Percentiles rank a stretch among this genome's conserved stretches.
Conservation (phyloP, 37 sponge, comb jelly and placozoan species). For the Oscarella lobularis region DNA sequence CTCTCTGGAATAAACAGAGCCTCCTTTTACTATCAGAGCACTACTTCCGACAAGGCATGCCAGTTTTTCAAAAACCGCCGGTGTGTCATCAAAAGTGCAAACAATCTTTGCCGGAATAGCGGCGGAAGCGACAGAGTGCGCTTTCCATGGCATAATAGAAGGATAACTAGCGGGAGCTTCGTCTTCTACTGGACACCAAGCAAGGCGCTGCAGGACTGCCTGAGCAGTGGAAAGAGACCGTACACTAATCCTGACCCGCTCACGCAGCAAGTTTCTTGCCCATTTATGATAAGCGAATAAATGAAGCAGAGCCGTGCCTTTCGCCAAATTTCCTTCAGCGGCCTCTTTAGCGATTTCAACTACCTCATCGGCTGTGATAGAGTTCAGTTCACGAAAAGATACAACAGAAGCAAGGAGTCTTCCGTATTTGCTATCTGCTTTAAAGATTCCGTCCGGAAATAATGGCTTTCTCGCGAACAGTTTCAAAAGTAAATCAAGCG, state of each 20-base stretch:
- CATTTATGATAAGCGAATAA: background rate
- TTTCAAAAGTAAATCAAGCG: background rate
- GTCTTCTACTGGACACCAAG: background rate
- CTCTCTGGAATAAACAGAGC: background rate
- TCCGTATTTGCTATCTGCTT: background rate
- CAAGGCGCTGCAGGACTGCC: constrained; percentile 32
- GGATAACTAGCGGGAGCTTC: background rate
- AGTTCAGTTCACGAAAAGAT: background rate
- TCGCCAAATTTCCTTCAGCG: too few species aligned
- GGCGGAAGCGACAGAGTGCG: too few species aligned
- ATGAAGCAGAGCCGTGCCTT: background rate
- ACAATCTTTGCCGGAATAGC: background rate
- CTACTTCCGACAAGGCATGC: background rate
- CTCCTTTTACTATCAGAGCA: background rate
- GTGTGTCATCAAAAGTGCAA: background rate
- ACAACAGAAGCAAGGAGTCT: background rate
- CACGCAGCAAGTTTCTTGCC: background rate
- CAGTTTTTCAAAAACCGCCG: background rate
- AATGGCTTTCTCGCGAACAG: background rate
- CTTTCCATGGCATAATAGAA: background rate
- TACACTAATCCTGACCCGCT: too few species aligned
- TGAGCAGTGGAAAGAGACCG: constrained; percentile 20
- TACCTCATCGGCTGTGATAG: background rate
- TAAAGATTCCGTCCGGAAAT: background rate
- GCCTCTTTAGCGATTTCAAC: background rate